phyloP scores from a whole-genome alignment of 2,888 invertebrate species.

The Sipha maydis region DNA sequence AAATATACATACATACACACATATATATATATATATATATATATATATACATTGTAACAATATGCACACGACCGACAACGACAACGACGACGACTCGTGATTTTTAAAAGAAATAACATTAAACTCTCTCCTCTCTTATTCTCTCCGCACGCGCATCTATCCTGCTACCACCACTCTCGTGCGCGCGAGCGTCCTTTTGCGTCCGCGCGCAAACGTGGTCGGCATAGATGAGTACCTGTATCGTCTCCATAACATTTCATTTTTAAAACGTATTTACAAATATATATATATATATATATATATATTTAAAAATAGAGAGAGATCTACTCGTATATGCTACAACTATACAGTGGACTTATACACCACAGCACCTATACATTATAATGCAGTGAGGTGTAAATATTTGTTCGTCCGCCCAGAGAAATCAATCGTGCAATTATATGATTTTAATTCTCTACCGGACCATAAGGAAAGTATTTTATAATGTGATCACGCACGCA shows the following conservation, averaged over 20 bases:
- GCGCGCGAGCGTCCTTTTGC: constrained; percentile 8
- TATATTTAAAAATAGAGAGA: background rate
- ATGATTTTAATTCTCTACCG: background rate
- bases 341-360: background rate
- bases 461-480: background rate
- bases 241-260: constrained; percentile 27
- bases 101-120: constrained; percentile 58
- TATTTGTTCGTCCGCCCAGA: background rate
- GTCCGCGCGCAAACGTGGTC: constrained; percentile 49
- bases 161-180: background rate
- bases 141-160: background rate
- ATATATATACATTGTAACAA: background rate
- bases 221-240: constrained; percentile 29
- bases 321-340: background rate
- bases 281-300: background rate
- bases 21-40: background rate
- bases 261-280: background rate
- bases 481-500: too few relatives aligned
- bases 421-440: background rate
- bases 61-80: background rate
- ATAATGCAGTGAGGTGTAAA: background rate
- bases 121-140: constrained; percentile 52
- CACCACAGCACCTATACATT: background rate
- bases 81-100: constrained; percentile 54
- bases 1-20: background rate